These are phyloP conservation scores for Macrocentrus cingulum DNA, from an alignment of 1,140 invertebrate genomes.

Conservation along the genomic window DNA sequence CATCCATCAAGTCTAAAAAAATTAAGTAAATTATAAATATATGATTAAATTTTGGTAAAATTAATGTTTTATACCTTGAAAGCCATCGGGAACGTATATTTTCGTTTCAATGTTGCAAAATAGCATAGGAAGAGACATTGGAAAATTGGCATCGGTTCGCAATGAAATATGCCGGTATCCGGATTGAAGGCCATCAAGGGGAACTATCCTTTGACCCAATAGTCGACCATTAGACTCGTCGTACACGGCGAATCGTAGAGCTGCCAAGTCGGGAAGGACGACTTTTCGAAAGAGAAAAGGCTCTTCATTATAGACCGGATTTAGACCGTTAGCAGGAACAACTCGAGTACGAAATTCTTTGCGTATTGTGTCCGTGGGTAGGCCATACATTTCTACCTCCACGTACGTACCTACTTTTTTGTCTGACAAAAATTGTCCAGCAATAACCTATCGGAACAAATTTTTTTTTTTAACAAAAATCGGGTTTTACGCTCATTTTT, in stretches of 20 bases:
- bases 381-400: constrained; percentile 99
- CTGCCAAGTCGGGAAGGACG: constrained; percentile 96
- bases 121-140: constrained; percentile 96
- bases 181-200: constrained; percentile 94
- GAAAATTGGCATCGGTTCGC: constrained; percentile 97
- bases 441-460: constrained; percentile 84
- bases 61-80: no score
- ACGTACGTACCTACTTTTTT: constrained; percentile 99
- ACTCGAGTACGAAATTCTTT: constrained; percentile 96
- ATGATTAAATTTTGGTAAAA: no score
- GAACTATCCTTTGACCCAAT: constrained; percentile 95
- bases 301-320: constrained; percentile 98
- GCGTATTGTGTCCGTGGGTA: constrained; percentile 97
- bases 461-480: no score
- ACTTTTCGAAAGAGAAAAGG: constrained; percentile 97
- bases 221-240: constrained; percentile 94
- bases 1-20: constrained; percentile 91
- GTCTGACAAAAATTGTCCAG: constrained; percentile 98
- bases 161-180: constrained; percentile 98
- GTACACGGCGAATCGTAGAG: constrained; percentile 96
- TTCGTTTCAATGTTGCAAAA: constrained; percentile 99
- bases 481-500: no score
- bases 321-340: constrained; percentile 95
- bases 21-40: no score
- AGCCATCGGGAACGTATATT: constrained; percentile 99